A percentile compares a stretch with the other conserved stretches of the same genome.
phyloP scores from a whole-genome alignment of 2,113 vertebrate genomes.

The Cercocebus atys region DNA sequence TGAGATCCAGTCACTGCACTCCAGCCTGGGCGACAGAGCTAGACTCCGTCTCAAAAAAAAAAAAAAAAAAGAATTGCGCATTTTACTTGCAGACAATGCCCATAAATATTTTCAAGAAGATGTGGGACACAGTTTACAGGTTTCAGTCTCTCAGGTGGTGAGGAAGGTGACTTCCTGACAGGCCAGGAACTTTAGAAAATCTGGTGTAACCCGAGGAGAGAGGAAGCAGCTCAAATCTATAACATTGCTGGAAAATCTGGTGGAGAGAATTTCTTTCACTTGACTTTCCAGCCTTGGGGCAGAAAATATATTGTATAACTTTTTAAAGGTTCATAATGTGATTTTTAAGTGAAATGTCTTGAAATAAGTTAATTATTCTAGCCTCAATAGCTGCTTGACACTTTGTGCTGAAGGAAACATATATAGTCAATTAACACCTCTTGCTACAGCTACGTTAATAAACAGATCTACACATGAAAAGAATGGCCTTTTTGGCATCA shows the following conservation, averaged over 20 bases:
- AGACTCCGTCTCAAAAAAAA: too few species aligned
- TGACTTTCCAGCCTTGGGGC: background rate
- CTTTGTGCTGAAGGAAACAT: background rate
- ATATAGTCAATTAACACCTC: background rate
- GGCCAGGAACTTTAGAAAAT: background rate
- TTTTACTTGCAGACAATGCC: background rate
- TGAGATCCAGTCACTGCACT: too few species aligned
- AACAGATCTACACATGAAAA: background rate
- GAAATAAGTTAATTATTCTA: background rate
- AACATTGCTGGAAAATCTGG: background rate
- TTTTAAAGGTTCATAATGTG: background rate
- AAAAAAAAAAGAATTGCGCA: background rate
- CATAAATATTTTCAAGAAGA: background rate
- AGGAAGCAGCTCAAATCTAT: background rate
- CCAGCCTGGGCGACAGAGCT: too few species aligned
- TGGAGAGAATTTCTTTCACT: background rate
- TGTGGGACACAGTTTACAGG: background rate
- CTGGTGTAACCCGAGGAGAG: background rate
- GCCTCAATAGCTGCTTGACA: background rate
- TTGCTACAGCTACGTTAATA: background rate
- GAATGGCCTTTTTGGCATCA: background rate
- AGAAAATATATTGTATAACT: background rate
- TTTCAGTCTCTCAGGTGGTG: background rate
- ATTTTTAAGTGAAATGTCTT: background rate
- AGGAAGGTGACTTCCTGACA: background rate